A percentile compares a stretch with the other conserved stretches of the same genome.
These are phyloP conservation scores for Drosophila fuyamai DNA, from an alignment of 1,140 invertebrate genomes.

Conservation along the genomic window DNA sequence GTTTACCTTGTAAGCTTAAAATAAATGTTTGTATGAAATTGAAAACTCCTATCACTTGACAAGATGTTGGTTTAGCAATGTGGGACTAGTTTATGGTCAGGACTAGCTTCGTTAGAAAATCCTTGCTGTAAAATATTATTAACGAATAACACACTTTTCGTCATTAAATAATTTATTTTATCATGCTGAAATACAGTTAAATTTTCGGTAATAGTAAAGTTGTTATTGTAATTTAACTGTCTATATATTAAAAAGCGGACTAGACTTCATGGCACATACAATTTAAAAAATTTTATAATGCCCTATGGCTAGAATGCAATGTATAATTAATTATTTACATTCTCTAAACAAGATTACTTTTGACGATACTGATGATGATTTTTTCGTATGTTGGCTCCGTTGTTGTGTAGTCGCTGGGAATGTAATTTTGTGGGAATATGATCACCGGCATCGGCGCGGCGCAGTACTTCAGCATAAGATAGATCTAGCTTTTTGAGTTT, in stretches of 20 bases:
- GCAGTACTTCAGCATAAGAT: slow-evolving; percentile 92
- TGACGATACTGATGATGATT: slow-evolving; percentile 29
- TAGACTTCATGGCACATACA: slow-evolving; percentile 15
- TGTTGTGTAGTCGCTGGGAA: slow-evolving; percentile 23
- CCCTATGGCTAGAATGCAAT: slow-evolving; percentile 15
- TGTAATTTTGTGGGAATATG: slow-evolving; percentile 48
- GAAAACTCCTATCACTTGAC: no score
- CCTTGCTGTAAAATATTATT: not conserved
- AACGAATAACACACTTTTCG: not conserved
- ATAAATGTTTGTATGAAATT: slow-evolving; percentile 9
- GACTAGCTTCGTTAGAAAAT: no score
- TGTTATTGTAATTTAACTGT: slow-evolving; percentile 9
- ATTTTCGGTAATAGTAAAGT: not conserved
- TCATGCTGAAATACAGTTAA: slow-evolving; percentile 13
- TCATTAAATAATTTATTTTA: slow-evolving; percentile 10
- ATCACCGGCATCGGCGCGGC: slow-evolving; percentile 87
- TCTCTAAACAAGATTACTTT: slow-evolving; percentile 19
- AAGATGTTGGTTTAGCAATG: no score
- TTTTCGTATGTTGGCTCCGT: slow-evolving; percentile 13
- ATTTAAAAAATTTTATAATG: slow-evolving; percentile 11
- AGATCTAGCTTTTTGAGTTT: slow-evolving; percentile 92
- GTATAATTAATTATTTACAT: slow-evolving; percentile 18
- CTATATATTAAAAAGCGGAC: slow-evolving; percentile 16
- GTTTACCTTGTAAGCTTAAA: not conserved
- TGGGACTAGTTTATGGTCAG: no score